Conservation (phyloP, 2,113 vertebrate genomes). For the Heptranchias perlo region DNA sequence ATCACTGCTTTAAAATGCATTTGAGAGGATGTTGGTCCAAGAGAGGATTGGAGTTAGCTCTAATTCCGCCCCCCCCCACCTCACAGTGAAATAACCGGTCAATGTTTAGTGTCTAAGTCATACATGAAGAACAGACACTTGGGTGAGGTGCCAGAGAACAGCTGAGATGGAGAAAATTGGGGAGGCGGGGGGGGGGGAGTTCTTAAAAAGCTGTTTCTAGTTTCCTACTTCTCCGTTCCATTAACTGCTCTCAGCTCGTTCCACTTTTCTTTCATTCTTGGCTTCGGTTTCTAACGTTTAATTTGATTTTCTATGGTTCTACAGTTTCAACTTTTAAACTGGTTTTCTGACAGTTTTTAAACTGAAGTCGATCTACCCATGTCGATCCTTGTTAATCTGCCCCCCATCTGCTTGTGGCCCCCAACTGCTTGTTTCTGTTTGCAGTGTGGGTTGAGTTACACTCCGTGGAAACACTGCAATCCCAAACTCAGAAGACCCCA, state of each 20-base stretch:
- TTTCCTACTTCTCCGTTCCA: neutral
- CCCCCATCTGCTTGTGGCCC: neutral
- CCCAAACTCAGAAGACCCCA: neutral
- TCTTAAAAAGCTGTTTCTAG: neutral
- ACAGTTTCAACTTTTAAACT: neutral
- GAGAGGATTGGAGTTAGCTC: neutral
- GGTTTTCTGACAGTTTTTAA: slow-evolving; percentile 23
- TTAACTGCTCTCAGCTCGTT: neutral
- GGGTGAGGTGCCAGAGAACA: neutral
- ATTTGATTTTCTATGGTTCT: slow-evolving; percentile 29
- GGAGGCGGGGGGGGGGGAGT: neutral
- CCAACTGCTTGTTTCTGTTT: neutral
- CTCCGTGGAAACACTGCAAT: neutral
- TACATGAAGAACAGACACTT: neutral
- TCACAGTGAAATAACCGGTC: neutral
- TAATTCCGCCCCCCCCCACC: neutral
- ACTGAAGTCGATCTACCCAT: neutral
- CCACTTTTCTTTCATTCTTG: neutral
- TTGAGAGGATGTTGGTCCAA: neutral
- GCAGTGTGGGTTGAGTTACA: neutral
- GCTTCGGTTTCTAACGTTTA: neutral
- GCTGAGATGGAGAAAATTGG: neutral
- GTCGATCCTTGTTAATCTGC: neutral
- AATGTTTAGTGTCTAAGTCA: neutral
- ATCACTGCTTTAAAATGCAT: neutral